Base-by-base conservation (phyloP, 1,140 invertebrate species). In the Ylistrum balloti region DNA sequence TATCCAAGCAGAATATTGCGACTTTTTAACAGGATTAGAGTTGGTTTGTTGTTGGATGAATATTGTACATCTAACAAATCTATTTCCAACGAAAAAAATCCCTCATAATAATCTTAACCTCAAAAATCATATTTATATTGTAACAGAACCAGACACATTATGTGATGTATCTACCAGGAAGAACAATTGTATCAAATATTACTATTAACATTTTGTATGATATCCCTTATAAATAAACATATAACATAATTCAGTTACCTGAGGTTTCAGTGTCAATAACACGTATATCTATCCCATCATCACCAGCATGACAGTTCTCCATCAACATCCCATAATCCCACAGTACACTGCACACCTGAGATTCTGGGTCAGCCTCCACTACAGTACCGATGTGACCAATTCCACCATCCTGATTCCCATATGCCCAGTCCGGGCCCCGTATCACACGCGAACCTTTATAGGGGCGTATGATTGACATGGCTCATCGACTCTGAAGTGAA, bases 311-410 rank as follows among this genome's bases (percentile, higher is more conserved):
- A 33, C 33, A 33, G 88, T 92, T 93, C 20, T 88, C 56, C 20
- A 89, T 98, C 88, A 98, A 87, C 33, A 91, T 45, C 22, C 91
- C 92, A 22, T 86, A 85, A 86, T 93, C 93, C 93, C 93, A 94
- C 35, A 93, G 89, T 20, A 94, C 93, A 28, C 99, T 98, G 3
- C 99, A 98, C 97, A 99, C 98, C 96, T 99, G 98, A 0, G 88
- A 87, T 20, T 86, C 35, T 48, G 56, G 48, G 9, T 89, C 88
- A 28, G 90, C 89, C 22, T 88, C 41, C 7, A 91, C 41, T 0
- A 94, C 91, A 7, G 93, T 93, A 0, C 93, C 93, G n/a, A 94
- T 86, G 85, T 92, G 91, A 17, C 93, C 93, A 45, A 89, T 89
- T 7, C 92, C 93, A 32, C 92, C 92, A 74, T 93, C 92, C 45